Conservation (phyloP, 2,888 invertebrate genomes). For the Cephonodes hylas region DNA sequence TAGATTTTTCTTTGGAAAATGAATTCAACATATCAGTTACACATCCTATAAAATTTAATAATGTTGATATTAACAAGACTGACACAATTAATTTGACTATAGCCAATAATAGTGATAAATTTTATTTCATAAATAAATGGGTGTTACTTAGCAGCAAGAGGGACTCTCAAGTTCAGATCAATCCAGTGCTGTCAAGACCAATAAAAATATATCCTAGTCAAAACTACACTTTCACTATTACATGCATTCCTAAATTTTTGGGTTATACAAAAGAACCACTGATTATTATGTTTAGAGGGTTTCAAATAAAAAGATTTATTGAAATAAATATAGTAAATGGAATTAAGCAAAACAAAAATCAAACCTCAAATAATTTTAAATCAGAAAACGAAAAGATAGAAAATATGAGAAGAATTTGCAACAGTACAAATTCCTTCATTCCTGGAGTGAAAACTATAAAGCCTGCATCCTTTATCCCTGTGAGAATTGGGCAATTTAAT, state of each 20-base stretch:
- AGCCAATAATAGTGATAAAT: conserved; percentile 67
- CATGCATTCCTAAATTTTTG: conserved; percentile 80
- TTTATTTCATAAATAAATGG: conserved; percentile 71
- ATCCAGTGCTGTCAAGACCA: conserved; percentile 54
- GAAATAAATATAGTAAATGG: conserved; percentile 72
- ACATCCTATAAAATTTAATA: conserved; percentile 68
- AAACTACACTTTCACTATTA: conserved; percentile 66
- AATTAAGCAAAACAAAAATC: conserved; percentile 17
- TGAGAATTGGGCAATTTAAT: conserved; percentile 65
- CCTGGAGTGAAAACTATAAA: conserved; percentile 78
- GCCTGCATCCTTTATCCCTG: conserved; percentile 82
- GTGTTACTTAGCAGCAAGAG: conserved; percentile 74
- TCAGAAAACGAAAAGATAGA: conserved; percentile 35
- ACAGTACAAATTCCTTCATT: conserved; percentile 43
- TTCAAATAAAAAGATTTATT: conserved; percentile 82
- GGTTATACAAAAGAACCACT: conserved; percentile 83
- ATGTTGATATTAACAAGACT: conserved; percentile 60
- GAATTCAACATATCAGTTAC: conserved; percentile 79
- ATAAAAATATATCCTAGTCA: conserved; percentile 62
- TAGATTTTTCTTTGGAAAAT: conserved; percentile 53
- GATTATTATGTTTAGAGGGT: conserved; percentile 81
- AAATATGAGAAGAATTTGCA: conserved; percentile 48
- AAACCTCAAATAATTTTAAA: conserved; percentile 6
- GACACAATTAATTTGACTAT: conserved; percentile 46
- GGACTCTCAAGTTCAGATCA: conserved; percentile 76